Base-by-base conservation (phyloP, 2,888 invertebrate genomes). In the Chesias legatella region DNA sequence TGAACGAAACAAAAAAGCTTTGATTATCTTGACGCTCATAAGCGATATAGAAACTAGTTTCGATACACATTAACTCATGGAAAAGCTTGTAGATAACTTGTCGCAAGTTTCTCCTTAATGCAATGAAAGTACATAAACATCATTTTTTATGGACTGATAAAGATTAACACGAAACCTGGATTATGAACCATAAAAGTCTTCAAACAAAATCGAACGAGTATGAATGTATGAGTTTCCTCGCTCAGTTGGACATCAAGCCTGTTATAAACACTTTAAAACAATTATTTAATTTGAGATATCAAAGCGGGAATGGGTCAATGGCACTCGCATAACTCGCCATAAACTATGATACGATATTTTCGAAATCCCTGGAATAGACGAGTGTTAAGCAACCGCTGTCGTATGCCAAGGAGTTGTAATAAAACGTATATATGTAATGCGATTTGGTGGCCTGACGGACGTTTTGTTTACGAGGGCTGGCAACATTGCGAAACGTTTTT, bases 231-330 rank as follows among this genome's bases (percentile, higher is more conserved):
- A 8, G 43, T 33, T 59, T 51, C 63, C 63, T 62, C 56, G 64
- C 45, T 44, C 65, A 34, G 56, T 31, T 52, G 54, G 53, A 55
- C 42, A 48, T 10, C 43, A 48, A 56, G 57, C 54, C 45, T 56
- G 42, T 48, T 28, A 38, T 40, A 50, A 45, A 45, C 46, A 51
- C 34, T 48, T 45, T 53, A 40, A 56, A 54, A 55, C 51, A 49
- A 56, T 53, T 52, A 53, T 48, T 50, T 55, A 44, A 50, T 50
- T 51, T 33, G 33, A 36, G 22, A 51, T 50, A 70, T 67, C 64
- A 67, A 59, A 70, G 63, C 60, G 61, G 60, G 58, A 48, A 51
- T 75, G 60, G 77, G 79, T 75, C 79, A 80, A 77, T 80, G 79
- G 70, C 77, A 65, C 46, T 56, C 59, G 47, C 58, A 59, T 65